Evolutionary conservation across 2,113 vertebrate species (phyloP), one percentile per base, ranked within the genome.

Genomic region (Prinia subflava): DNA sequence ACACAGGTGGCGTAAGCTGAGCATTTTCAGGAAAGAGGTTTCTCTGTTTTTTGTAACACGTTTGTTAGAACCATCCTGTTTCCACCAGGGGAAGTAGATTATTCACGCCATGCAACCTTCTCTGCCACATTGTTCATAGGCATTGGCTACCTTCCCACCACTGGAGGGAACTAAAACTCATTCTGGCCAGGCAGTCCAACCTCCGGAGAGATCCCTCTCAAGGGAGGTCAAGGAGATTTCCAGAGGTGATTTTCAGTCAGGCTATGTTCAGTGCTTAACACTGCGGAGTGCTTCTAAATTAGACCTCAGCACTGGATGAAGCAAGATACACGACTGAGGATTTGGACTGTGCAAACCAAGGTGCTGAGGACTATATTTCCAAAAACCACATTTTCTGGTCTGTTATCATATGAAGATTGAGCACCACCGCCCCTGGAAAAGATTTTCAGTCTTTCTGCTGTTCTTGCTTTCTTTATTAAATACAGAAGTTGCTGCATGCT

Each of bases 401-500:
- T 78, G 35, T 53, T 94, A 59, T 53, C 65, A 41, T 33, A 10
- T 33, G 52, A 87, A 15, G 25, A 82, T 20, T 67, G 52, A 87
- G 27, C 39, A 39, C 62, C 3, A 2, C 46, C 5, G 4, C 31
- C 49, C 39, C 50, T 57, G 42, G n/a, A 69, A 79, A 90, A 86
- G 30, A 52, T 63, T 59, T 65, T 59, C 42, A 86, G 55, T 67
- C 37, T 88, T 65, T 49, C 23, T 77, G n/a, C 50, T 88, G 55
- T 79, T 47, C 57, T 84, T 60, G 35, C 63, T 94, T 88, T 57
- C 53, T 93, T 83, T 59, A 88, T 87, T 87, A 83, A 88, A 86
- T 27, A 39, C 67, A 88, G 94, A 90, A 90, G 55, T 62, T 86
- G 49, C 60, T 37, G 25, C 63, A 42, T 53, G 46, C 28, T 82